These are phyloP conservation scores for Calypte anna DNA, from an alignment of 2,113 vertebrate genomes.

Conservation along the genomic window DNA sequence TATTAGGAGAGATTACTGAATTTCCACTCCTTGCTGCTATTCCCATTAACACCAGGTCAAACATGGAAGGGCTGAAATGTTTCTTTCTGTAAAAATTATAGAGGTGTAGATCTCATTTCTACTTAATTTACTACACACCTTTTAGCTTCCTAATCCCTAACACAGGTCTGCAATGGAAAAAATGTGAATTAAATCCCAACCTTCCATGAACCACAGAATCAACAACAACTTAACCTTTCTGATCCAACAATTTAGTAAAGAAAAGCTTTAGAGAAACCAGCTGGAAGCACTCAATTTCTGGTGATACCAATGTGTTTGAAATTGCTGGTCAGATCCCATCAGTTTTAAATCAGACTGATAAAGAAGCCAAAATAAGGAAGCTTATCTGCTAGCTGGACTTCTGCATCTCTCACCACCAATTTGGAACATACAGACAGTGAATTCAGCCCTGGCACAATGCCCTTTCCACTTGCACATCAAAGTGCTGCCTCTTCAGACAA, in stretches of 20 bases:
- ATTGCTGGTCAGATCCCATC: neutral
- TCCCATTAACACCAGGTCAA: neutral
- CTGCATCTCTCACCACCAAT: neutral
- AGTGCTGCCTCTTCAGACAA: neutral
- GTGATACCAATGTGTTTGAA: neutral
- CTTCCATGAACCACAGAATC: neutral
- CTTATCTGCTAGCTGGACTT: neutral
- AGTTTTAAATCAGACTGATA: neutral
- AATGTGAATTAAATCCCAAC: neutral
- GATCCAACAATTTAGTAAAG: neutral
- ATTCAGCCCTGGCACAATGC: neutral
- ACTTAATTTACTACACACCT: neutral
- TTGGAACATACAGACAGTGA: neutral
- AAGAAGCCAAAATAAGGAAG: neutral
- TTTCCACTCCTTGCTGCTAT: neutral
- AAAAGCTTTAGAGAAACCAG: neutral
- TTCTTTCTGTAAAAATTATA: neutral
- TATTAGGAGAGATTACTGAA: neutral
- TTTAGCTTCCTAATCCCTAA: neutral
- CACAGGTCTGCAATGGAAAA: neutral
- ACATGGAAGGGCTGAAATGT: neutral
- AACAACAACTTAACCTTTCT: slow-evolving; percentile 9
- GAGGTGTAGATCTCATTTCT: neutral
- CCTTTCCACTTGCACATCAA: neutral
- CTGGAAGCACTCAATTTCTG: neutral